Evolutionary conservation across 2,113 vertebrate species (phyloP).

Genomic region (Diadophis punctatus): DNA sequence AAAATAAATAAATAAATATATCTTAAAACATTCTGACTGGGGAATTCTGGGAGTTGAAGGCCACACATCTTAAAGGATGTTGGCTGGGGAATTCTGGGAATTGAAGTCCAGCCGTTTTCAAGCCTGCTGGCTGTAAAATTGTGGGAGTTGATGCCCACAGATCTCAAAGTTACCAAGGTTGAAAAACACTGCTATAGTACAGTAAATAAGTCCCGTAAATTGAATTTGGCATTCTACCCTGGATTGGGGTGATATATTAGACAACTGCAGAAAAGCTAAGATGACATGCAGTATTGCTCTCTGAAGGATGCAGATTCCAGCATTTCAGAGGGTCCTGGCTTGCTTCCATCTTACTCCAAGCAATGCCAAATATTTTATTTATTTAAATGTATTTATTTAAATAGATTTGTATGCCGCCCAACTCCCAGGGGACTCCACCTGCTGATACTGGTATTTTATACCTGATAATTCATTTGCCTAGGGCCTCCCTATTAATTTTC

Average conservation of each 20-base stretch:
- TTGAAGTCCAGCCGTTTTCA: too few relatives aligned
- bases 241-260: background rate
- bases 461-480: background rate
- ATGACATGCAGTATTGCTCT: background rate
- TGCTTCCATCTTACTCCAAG: background rate
- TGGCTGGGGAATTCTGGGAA: too few relatives aligned
- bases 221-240: background rate
- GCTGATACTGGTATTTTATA: background rate
- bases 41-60: too few relatives aligned
- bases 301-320: background rate
- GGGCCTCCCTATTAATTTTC: background rate
- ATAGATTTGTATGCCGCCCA: too few relatives aligned
- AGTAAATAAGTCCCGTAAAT: background rate
- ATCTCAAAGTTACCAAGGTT: background rate
- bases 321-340: background rate
- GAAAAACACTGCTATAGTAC: background rate
- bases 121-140: too few relatives aligned
- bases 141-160: too few relatives aligned
- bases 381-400: too few relatives aligned
- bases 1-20: too few relatives aligned
- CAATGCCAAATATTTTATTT: background rate
- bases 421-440: too few relatives aligned
- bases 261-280: background rate
- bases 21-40: too few relatives aligned
- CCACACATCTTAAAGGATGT: fast-evolving